Evolutionary conservation across 1,140 invertebrate species (phyloP), one percentile per base, ranked within the genome.

Genomic region (Drosophila kurseongensis): DNA sequence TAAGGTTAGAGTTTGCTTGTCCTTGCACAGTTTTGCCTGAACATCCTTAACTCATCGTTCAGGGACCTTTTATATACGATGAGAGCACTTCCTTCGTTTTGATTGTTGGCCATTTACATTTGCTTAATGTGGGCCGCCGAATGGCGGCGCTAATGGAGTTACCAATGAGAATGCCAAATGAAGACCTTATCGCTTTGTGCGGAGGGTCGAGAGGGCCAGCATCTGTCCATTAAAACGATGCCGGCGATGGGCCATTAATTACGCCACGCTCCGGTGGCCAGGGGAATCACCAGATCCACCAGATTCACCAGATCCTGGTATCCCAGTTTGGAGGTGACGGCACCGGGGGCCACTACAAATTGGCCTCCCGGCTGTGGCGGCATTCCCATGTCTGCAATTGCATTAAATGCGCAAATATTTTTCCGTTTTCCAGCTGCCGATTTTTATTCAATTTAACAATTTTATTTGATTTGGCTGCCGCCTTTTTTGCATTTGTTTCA

Each of bases 391-490:
- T 57, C 71, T 77, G 40, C 62, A 80, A 88, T 88, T 88, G 84
- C 83, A 88, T 89, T 88, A 86, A 88, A 82, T 73, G 75, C 72
- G 65, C 78, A 88, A 78, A 86, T 79, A 82, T 88, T 82, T 77
- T 82, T 57, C 57, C 44, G 67, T 84, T 76, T 85, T 85, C 69
- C 82, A 81, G 78, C 65, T 81, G 73, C 62, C 84, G 84, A 88
- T 89, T 88, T 86, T 88, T 76, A 88, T 88, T 88, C 76, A 88
- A 88, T 88, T 88, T 89, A 88, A 88, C 84, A 89, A 88, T 88
- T 88, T 88, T 83, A 88, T 88, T 88, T 88, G 83, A 88, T 88
- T 83, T 80, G 42, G 56, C 76, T 68, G 63, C 72, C 62, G 54
- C 5, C 51, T 50, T 72, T 83, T 83, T 83, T 56, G 50, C 38